Base-by-base conservation (phyloP, 2,113 vertebrate genomes). In the Myotis brandtii region DNA sequence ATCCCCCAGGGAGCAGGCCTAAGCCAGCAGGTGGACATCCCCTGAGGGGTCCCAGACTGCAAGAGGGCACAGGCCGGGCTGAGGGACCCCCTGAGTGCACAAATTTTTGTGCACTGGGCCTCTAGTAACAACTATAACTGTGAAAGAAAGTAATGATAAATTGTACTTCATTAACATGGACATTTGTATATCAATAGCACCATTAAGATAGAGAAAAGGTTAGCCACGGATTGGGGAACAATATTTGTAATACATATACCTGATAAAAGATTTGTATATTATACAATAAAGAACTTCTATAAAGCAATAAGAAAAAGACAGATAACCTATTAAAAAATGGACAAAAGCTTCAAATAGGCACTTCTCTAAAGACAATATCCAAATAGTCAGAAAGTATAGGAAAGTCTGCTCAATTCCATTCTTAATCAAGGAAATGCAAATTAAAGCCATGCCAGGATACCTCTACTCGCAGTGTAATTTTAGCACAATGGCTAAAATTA, bases 111-210 rank as follows among this genome's bases (percentile, higher is more conserved):
- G 43, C 43, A 43, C 43, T 43, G 6, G 40, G 43, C 43, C 43
- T 43, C 43, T 43, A 43, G 43, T 48, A 40, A 82, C 90, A 73
- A 16, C 30, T 40, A 30, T 46, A 40, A 83, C 30, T 43, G 17
- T 69, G 77, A 62, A 77, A 59, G 73, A 91, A 89, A 95, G n/a
- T 18, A 46, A 46, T 52, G 59, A 76, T 86, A 91, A 81, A 85
- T 82, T 77, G 16, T 34, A 77, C 32, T 82, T 93, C 4, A 14
- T 54, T 87, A 82, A 94, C 46, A 70, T 70, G 40, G 66, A 62
- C 66, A 80, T 81, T 16, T 79, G 27, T 40, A 9, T 56, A 52
- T 56, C 14, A 80, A 79, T 92, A 52, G 17, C 11, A 70, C 13
- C 27, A 77, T 48, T 56, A 50, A 76, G 83, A 88, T 30, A 75